Evolutionary conservation across 2,888 invertebrate species (phyloP).

Genomic region (Xiphydria camelus): DNA sequence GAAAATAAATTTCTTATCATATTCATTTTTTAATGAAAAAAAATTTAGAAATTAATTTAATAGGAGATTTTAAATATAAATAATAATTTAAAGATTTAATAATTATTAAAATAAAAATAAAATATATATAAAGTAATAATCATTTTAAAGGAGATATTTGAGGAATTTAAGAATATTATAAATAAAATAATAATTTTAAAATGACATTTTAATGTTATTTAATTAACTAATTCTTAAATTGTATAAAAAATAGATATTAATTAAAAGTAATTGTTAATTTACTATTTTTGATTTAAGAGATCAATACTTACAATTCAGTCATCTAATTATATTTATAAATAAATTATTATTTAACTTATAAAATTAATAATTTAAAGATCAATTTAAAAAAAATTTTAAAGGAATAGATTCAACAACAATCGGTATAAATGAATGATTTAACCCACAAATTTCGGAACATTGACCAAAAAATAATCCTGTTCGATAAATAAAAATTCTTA

Average conservation of each 20-base stretch:
- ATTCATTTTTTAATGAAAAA: slow-evolving; percentile 58
- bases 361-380: slow-evolving; percentile 65
- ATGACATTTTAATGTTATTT: slow-evolving; percentile 27
- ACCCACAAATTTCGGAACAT: slow-evolving; percentile 82
- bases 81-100: slow-evolving; percentile 60
- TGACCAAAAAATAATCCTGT: slow-evolving; percentile 73
- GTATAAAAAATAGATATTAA: not conserved
- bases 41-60: too few species aligned
- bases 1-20: slow-evolving; percentile 73
- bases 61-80: slow-evolving; percentile 46
- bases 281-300: slow-evolving; percentile 67
- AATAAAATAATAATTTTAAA: slow-evolving; percentile 40
- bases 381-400: too few species aligned
- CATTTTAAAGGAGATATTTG: slow-evolving; percentile 70
- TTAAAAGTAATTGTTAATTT: slow-evolving; percentile 66
- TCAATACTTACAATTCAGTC: slow-evolving; percentile 71
- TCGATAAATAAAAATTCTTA: slow-evolving; percentile 65
- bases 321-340: slow-evolving; percentile 66
- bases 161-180: slow-evolving; percentile 68
- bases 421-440: slow-evolving; percentile 80
- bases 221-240: slow-evolving; percentile 25
- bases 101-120: slow-evolving; percentile 56
- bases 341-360: slow-evolving; percentile 64
- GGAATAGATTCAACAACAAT: slow-evolving; percentile 68
- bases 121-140: slow-evolving; percentile 55